A percentile compares a stretch with the other conserved stretches of the same genome.
These are phyloP conservation scores for Crossaster papposus DNA, from an alignment of 53 echinoderm and acorn worm species.

Conservation along the genomic window DNA sequence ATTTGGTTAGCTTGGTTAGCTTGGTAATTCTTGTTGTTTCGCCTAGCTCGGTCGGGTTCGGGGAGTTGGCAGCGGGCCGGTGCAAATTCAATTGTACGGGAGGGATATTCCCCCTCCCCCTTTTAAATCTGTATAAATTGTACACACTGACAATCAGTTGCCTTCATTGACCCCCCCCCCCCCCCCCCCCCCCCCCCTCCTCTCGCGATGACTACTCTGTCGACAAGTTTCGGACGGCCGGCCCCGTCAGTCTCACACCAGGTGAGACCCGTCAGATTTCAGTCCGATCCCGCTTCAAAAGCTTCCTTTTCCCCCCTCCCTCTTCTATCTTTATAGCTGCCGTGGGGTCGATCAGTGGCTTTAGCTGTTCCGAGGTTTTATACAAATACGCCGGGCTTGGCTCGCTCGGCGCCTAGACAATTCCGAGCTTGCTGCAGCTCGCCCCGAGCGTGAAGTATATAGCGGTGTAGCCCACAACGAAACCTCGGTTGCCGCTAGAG, in stretches of 20 bases:
- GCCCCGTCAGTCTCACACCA: constrained; percentile 5
- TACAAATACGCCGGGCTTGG: constrained; percentile 25
- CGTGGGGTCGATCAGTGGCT: constrained; percentile 34
- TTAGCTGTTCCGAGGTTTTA: constrained; percentile 25
- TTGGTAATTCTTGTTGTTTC: too few relatives aligned
- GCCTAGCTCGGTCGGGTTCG: too few relatives aligned
- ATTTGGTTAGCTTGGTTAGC: too few relatives aligned
- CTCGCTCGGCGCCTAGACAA: constrained; percentile 39
- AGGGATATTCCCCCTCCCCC: too few relatives aligned
- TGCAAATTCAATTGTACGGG: too few relatives aligned
- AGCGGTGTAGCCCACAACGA: constrained; percentile 11
- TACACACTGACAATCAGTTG: too few relatives aligned
- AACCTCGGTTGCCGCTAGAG: constrained; percentile 1
- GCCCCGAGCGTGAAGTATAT: constrained; percentile 4
- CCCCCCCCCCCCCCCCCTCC: background rate
- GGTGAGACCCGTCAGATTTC: constrained; percentile 42
- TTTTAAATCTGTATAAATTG: too few relatives aligned
- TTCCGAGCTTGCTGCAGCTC: background rate
- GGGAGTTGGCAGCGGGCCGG: too few relatives aligned
- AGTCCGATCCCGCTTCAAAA: background rate
- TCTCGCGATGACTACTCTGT: constrained; percentile 3
- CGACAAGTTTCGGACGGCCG: background rate
- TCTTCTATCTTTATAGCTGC: background rate
- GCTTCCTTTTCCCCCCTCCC: background rate
- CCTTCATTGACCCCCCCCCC: background rate